A percentile compares a stretch with the other conserved stretches of the same genome.
Evolutionary conservation across 2,113 vertebrate genomes (phyloP).

Genomic region (Pollachius pollachius): DNA sequence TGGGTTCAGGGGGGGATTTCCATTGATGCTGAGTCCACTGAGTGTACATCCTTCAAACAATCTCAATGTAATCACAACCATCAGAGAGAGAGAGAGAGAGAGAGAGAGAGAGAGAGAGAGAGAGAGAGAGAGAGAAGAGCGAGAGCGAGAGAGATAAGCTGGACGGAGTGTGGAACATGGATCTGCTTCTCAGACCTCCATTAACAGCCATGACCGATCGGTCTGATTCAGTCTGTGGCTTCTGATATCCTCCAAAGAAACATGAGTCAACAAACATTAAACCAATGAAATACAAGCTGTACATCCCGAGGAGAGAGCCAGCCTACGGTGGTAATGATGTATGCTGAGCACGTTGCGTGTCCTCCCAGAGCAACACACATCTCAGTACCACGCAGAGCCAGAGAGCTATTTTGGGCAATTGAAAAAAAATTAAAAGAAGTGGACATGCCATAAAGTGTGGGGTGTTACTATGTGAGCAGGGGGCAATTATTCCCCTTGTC

Average conservation of each 20-base stretch:
- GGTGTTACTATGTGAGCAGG: conserved; percentile 30
- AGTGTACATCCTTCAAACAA: conserved; percentile 64
- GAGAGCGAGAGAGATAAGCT: too few relatives aligned
- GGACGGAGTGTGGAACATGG: not conserved
- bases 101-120: too few relatives aligned
- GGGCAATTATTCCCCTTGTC: conserved; percentile 54
- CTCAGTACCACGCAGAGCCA: too few relatives aligned
- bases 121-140: too few relatives aligned
- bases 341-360: too few relatives aligned
- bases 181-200: conserved; percentile 13
- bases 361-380: too few relatives aligned
- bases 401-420: conserved; percentile 55
- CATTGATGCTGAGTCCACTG: conserved; percentile 47
- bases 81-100: not conserved
- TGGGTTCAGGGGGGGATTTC: conserved; percentile 38
- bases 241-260: conserved; percentile 8
- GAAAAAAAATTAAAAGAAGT: conserved; percentile 37
- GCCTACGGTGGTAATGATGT: too few relatives aligned
- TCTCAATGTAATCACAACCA: conserved; percentile 64
- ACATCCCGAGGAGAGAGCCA: conserved; percentile 1
- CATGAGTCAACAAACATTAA: conserved; percentile 10
- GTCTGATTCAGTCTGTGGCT: conserved; percentile 27
- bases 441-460: conserved; percentile 46
- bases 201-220: conserved; percentile 6
- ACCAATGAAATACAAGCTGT: conserved; percentile 3